Base-by-base conservation (phyloP, 1,140 invertebrate genomes). In the Bombus confusus region DNA sequence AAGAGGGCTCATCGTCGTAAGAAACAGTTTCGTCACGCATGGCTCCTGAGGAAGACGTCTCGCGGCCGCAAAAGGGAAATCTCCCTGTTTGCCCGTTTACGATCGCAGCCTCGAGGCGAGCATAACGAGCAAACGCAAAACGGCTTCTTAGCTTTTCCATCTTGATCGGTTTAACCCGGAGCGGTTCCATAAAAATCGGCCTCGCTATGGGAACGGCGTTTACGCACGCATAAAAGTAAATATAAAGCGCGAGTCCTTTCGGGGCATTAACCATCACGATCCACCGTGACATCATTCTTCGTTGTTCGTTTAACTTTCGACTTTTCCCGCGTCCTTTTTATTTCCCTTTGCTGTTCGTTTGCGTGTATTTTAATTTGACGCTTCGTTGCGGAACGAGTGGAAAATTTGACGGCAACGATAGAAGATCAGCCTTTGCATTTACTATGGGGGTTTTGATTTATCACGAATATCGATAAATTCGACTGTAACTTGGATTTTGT, bases 141-240 rank as follows among this genome's bases (percentile, higher is more conserved):
- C 91, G 91, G 90, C 93, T 94, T 94, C 93, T 94, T 94, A 94
- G 92, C 93, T 91, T 94, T 90, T 92, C 92, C 93, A 94, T 94
- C 92, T 94, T 94, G 94, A 95, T 95, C 94, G 94, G 91, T 95
- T 95, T 93, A 94, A 93, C 92, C 94, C 86, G 87, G 87, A 91
- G 90, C 91, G 93, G 93, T 93, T 89, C 93, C 93, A 95, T 94
- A 94, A 95, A 91, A 94, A 93, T 94, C 92, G 91, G 39, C 64
- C 85, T 81, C 47, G 90, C 91, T 64, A 72, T 62, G 64, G 82
- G 39, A 81, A 59, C 90, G 88, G 92, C 93, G 90, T 94, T 95
- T 94, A 94, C 93, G 92, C 90, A 88, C 91, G 91, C 92, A 93
- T 94, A 94, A 94, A 94, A 94, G 93, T 93, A 95, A 94, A 94